A percentile compares a stretch with the other conserved stretches of the same genome.
These are phyloP conservation scores for Ladona fulva DNA, from an alignment of 1,140 invertebrate genomes.

Conservation along the genomic window DNA sequence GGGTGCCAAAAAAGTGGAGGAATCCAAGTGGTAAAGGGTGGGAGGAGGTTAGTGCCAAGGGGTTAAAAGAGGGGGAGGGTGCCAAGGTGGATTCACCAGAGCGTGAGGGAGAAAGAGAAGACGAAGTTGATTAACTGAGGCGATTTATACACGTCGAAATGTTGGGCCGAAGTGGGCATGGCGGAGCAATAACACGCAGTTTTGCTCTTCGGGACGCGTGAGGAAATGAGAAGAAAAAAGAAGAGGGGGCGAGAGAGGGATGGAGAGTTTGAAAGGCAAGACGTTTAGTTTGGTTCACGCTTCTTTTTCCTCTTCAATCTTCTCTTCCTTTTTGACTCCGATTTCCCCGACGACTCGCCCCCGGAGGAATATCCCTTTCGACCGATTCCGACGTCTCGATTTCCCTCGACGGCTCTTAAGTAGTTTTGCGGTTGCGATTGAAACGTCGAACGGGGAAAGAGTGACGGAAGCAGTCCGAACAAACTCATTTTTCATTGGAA, in stretches of 20 bases:
- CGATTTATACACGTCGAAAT: slow-evolving; percentile 1
- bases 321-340: slow-evolving; percentile 20
- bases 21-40: neutral
- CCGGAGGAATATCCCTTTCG: neutral
- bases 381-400: slow-evolving; percentile 28
- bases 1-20: too few relatives aligned
- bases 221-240: slow-evolving; percentile 4
- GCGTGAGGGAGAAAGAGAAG: neutral
- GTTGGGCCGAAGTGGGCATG: neutral
- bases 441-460: slow-evolving; percentile 17
- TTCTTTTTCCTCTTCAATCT: neutral
- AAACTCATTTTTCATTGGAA: too few relatives aligned
- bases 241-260: neutral
- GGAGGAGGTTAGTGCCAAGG: neutral
- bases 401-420: slow-evolving; percentile 18
- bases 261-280: neutral
- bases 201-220: neutral
- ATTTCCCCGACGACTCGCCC: slow-evolving; percentile 19
- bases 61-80: neutral
- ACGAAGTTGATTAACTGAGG: neutral
- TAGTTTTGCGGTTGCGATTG: slow-evolving; percentile 19
- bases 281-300: slow-evolving; percentile 16
- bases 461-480: slow-evolving; percentile 8
- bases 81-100: neutral
- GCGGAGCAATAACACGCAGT: neutral